Conservation (phyloP, 2,113 vertebrate genomes). For the Pterophyllum scalare region DNA sequence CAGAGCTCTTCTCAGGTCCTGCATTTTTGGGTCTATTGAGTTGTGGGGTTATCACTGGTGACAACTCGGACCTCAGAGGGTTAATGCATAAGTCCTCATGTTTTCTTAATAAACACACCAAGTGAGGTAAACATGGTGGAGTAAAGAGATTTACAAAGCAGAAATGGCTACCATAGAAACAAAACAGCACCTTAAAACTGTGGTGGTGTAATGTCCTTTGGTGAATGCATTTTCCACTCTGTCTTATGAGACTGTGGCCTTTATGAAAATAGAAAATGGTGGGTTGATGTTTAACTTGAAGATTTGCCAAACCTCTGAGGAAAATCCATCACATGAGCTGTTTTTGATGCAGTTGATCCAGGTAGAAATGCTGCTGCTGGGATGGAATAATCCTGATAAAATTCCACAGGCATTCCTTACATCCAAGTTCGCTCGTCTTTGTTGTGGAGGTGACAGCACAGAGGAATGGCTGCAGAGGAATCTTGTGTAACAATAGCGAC, state of each 20-base stretch:
- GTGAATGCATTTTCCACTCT: not conserved
- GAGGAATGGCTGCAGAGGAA: not conserved
- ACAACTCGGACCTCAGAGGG: too few species aligned
- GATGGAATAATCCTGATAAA: constrained; percentile 4
- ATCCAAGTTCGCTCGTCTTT: constrained; percentile 26
- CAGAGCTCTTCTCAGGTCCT: too few species aligned
- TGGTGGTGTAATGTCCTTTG: not conserved
- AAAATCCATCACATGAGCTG: not conserved
- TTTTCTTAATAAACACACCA: too few species aligned
- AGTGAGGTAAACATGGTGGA: too few species aligned
- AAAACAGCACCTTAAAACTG: not conserved
- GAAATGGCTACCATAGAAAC: not conserved
- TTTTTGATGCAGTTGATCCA: not conserved
- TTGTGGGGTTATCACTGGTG: too few species aligned
- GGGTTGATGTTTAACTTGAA: constrained; percentile 3
- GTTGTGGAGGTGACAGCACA: not conserved
- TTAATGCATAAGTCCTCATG: too few species aligned
- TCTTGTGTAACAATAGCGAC: not conserved
- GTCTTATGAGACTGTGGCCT: not conserved
- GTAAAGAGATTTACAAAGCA: too few species aligned
- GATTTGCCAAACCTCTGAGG: not conserved
- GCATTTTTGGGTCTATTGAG: too few species aligned
- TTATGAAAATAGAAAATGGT: not conserved
- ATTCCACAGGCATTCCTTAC: not conserved
- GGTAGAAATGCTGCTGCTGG: constrained; percentile 9